A percentile compares a stretch with the other conserved stretches of the same genome.
These are phyloP conservation scores for Pogonocherus hispidulus DNA, from an alignment of 2,888 invertebrate genomes.

Conservation along the genomic window DNA sequence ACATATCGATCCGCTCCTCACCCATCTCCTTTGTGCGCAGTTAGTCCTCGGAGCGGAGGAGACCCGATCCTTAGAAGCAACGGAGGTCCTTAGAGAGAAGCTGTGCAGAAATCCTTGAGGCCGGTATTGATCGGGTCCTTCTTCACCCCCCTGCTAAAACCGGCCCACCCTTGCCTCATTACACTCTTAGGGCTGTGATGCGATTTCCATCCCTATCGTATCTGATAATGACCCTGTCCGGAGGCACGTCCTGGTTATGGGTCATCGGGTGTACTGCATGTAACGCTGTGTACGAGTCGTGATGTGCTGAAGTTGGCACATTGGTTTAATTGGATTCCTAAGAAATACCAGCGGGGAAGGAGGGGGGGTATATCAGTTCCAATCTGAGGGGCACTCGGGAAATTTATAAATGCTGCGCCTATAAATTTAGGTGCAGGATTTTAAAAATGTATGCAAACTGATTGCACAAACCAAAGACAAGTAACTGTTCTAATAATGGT, in stretches of 20 bases:
- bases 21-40: slow-evolving; percentile 30
- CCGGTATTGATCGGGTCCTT: slow-evolving; percentile 48
- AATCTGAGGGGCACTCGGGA: no score
- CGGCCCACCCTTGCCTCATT: slow-evolving; percentile 66
- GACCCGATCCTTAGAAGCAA: slow-evolving; percentile 52
- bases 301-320: slow-evolving; percentile 30
- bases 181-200: slow-evolving; percentile 65
- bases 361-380: no score
- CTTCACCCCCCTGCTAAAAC: slow-evolving; percentile 56
- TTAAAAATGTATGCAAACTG: no score
- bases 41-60: slow-evolving; percentile 8
- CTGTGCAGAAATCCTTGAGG: slow-evolving; percentile 47
- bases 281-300: slow-evolving; percentile 44
- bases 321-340: slow-evolving; percentile 54
- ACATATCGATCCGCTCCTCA: not conserved
- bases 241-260: slow-evolving; percentile 57
- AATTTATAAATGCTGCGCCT: no score
- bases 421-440: no score
- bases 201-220: slow-evolving; percentile 66
- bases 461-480: no score
- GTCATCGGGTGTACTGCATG: slow-evolving; percentile 57
- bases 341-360: slow-evolving; percentile 46
- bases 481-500: no score
- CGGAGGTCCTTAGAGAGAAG: slow-evolving; percentile 48
- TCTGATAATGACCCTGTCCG: slow-evolving; percentile 62